Evolutionary conservation across 2,113 vertebrate genomes (phyloP).

Genomic region (Formicarius rufipectus): DNA sequence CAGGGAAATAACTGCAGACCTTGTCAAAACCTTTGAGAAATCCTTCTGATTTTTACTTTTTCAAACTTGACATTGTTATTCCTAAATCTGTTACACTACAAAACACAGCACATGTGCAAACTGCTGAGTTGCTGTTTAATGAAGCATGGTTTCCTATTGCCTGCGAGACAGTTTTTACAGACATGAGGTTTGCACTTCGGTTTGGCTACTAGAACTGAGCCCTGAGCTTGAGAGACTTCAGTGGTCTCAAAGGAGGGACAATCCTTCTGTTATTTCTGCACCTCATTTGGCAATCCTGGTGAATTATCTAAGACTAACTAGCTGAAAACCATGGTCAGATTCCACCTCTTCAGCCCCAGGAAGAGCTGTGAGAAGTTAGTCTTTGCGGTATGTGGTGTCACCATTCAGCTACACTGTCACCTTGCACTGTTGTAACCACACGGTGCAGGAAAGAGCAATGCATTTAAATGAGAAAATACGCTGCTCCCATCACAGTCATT

Average conservation of each 20-base stretch:
- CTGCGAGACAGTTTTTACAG: neutral
- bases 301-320: neutral
- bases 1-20: neutral
- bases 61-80: neutral
- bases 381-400: conserved; percentile 5
- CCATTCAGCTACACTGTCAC: conserved; percentile 26
- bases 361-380: neutral
- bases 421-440: conserved; percentile 41
- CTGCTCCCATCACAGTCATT: conserved; percentile 20
- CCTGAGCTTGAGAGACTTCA: neutral
- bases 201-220: neutral
- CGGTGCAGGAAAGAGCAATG: conserved; percentile 9
- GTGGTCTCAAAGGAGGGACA: neutral
- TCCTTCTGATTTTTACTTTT: neutral
- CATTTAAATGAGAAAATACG: conserved; percentile 39
- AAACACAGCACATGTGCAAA: neutral
- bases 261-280: neutral
- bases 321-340: neutral
- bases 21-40: conserved; percentile 33
- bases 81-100: neutral
- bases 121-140: conserved; percentile 16
- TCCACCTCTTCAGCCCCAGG: neutral
- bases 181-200: neutral
- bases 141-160: conserved; percentile 24
- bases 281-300: neutral